Percentiles rank a stretch among this genome's conserved stretches.
phyloP scores from a whole-genome alignment of 2,888 invertebrate species.

The Drosophila mettleri region DNA sequence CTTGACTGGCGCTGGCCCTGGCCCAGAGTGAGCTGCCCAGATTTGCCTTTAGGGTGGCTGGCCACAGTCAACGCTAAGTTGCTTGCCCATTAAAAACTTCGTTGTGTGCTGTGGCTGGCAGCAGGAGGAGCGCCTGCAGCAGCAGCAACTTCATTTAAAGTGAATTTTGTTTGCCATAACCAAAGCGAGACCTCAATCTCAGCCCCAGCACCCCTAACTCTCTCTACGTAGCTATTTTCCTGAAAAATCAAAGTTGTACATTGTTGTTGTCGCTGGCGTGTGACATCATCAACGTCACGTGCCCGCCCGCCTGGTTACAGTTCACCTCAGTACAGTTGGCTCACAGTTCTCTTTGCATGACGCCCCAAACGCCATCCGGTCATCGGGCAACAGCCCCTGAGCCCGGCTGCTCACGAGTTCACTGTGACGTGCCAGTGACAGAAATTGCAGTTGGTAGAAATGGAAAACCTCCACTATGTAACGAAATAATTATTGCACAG shows the following conservation, averaged over 20 bases:
- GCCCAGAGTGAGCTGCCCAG: slow-evolving; percentile 8
- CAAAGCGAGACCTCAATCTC: not conserved
- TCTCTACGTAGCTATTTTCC: slow-evolving; percentile 3
- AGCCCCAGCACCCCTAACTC: too few species aligned
- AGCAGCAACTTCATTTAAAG: slow-evolving; percentile 62
- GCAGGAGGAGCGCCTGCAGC: slow-evolving; percentile 29
- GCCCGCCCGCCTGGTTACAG: slow-evolving; percentile 30
- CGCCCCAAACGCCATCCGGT: slow-evolving; percentile 7
- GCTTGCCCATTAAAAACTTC: slow-evolving; percentile 63
- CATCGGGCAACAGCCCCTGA: not conserved
- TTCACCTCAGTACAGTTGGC: slow-evolving; percentile 45
- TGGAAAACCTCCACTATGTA: slow-evolving; percentile 25
- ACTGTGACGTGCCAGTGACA: slow-evolving; percentile 56
- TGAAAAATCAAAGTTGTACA: slow-evolving; percentile 44
- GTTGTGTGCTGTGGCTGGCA: slow-evolving; percentile 32
- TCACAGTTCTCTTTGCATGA: slow-evolving; percentile 30
- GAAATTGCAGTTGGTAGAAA: slow-evolving; percentile 64
- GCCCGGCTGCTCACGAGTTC: slow-evolving; percentile 26
- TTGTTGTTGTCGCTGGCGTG: slow-evolving; percentile 47
- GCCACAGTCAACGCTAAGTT: slow-evolving; percentile 43
- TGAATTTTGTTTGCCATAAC: slow-evolving; percentile 40
- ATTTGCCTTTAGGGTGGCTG: slow-evolving; percentile 44
- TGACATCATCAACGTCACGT: slow-evolving; percentile 61
- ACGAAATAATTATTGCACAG: slow-evolving; percentile 65
- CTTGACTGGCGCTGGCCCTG: slow-evolving; percentile 33